Evolutionary conservation across 2,888 invertebrate species (phyloP).

Genomic region (Neoitamus cyanurus): DNA sequence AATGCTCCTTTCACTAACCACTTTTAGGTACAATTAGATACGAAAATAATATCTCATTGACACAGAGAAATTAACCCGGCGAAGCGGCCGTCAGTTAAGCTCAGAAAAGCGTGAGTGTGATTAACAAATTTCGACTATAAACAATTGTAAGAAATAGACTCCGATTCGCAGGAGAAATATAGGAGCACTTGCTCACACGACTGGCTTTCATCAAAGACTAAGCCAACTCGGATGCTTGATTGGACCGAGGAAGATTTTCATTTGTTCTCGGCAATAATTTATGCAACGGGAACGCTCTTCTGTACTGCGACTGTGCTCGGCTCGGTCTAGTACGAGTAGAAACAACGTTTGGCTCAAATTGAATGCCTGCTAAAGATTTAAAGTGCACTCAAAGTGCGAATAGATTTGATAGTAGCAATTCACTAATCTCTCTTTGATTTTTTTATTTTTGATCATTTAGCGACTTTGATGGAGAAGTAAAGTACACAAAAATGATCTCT

Average conservation of each 20-base stretch:
- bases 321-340: not conserved
- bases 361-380: slow-evolving; percentile 4
- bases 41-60: slow-evolving; percentile 31
- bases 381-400: slow-evolving; percentile 11
- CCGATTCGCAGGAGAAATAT: not conserved
- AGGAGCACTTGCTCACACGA: slow-evolving; percentile 12
- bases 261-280: slow-evolving; percentile 37
- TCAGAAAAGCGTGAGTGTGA: not conserved
- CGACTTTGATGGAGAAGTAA: not conserved
- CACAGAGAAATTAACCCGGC: slow-evolving; percentile 10
- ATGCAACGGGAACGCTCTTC: slow-evolving; percentile 16
- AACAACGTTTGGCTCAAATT: not conserved
- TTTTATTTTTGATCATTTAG: not conserved
- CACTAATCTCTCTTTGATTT: not conserved
- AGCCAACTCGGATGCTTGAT: not conserved
- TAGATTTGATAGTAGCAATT: slow-evolving; percentile 6
- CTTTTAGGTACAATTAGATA: not conserved
- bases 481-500: not conserved
- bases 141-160: slow-evolving; percentile 9
- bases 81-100: not conserved
- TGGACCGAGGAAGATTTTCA: slow-evolving; percentile 20
- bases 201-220: slow-evolving; percentile 34
- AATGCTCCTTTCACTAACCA: slow-evolving; percentile 26
- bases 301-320: not conserved
- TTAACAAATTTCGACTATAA: slow-evolving; percentile 31